phyloP scores from a whole-genome alignment of 2,113 vertebrate genomes.

The Odobenus rosmarus region DNA sequence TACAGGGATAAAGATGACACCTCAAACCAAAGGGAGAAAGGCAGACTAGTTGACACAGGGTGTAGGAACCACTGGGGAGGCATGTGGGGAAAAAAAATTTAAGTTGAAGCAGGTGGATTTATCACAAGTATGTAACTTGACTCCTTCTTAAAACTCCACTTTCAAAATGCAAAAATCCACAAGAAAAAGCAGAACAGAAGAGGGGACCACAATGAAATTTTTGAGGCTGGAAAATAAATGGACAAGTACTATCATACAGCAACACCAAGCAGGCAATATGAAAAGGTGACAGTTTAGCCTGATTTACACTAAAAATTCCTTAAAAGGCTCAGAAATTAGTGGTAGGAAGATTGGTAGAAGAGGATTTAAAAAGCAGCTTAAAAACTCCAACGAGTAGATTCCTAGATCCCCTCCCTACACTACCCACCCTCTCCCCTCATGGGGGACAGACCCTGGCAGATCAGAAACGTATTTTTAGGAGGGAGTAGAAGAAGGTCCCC shows the following conservation, averaged over 20 bases:
- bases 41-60: background rate
- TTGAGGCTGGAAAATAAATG: background rate
- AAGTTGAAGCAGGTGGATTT: background rate
- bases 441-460: background rate
- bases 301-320: background rate
- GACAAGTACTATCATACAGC: background rate
- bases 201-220: background rate
- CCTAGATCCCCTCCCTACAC: background rate
- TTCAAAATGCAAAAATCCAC: background rate
- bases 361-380: background rate
- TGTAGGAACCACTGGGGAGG: background rate
- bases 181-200: background rate
- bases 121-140: background rate
- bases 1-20: background rate
- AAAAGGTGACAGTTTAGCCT: background rate
- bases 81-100: background rate
- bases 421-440: rapidly evolving
- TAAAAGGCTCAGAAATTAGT: background rate
- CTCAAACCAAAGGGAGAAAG: background rate
- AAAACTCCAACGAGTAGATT: background rate
- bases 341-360: background rate
- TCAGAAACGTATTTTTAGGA: background rate
- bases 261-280: background rate
- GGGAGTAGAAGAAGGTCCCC: background rate
- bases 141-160: background rate